phyloP scores from a whole-genome alignment of 2,888 invertebrate species.

The Chromoteleia sp. region DNA sequence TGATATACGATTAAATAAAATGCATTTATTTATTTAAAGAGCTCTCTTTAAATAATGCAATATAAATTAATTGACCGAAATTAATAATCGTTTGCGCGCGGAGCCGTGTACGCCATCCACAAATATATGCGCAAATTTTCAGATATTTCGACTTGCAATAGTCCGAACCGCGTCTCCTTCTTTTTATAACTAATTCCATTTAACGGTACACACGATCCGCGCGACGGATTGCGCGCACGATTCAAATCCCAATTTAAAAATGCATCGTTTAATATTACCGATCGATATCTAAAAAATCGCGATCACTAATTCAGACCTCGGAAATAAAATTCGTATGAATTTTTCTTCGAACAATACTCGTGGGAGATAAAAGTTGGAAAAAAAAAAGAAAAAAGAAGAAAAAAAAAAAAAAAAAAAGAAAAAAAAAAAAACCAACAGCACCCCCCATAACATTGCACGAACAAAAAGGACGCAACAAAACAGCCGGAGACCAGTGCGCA shows the following conservation, averaged over 20 bases:
- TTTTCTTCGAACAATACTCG: constrained; percentile 27
- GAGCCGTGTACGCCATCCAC: too few species aligned
- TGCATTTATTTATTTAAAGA: constrained; percentile 13
- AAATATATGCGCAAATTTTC: too few species aligned
- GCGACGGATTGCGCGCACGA: background rate
- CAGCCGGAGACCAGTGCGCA: too few species aligned
- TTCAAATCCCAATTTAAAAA: constrained; percentile 4
- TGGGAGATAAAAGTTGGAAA: background rate
- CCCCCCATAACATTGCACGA: too few species aligned
- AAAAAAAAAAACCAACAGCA: too few species aligned
- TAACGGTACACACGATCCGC: background rate
- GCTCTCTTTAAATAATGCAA: constrained; percentile 8
- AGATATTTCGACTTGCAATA: too few species aligned
- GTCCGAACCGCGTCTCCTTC: too few species aligned
- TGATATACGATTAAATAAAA: background rate
- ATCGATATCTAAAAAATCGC: constrained; percentile 24
- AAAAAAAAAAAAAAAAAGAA: background rate
- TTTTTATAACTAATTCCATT: too few species aligned
- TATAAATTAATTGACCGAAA: background rate
- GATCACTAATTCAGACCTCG: constrained; percentile 18
- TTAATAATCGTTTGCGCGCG: background rate
- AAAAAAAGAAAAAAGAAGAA: background rate
- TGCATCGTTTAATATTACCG: constrained; percentile 10
- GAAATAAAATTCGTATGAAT: constrained; percentile 19
- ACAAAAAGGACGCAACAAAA: too few species aligned